Evolutionary conservation across 2,888 invertebrate genomes (phyloP), one percentile per base, ranked within the genome.

Genomic region (Caenorhabditis doughertyi): DNA sequence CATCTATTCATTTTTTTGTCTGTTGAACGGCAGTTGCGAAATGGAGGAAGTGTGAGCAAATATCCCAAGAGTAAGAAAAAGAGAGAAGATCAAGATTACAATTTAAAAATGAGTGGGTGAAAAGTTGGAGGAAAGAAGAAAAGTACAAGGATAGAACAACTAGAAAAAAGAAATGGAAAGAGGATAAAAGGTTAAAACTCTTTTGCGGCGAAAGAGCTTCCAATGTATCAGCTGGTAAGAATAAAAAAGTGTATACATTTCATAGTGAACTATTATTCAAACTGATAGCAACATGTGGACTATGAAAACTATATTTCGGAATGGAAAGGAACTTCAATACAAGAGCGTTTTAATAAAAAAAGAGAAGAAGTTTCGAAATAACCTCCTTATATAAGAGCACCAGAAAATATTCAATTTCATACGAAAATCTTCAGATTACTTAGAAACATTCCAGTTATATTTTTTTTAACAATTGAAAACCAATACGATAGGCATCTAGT

Each of bases 81-180:
- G 44, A 35, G 35, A 47, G 44, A 47, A 47, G 72, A 72, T 72
- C 53, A 44, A 42, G 73, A 73, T 74, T 74, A 74, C 74, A 74
- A 74, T 74, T 27, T 55, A 65, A 73, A 65, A 74, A 64, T 35
- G 39, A 67, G 76, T 64, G 76, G 76, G 67, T 56, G 49, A 60
- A 67, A 76, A 47, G 67, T 64, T 64, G 73, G 62, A 72, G 51
- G 11, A 35, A 27, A 18, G 29, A 21, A 27, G 29, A 55, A 18
- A 27, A 55, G 16, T 0, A 21, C 32, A 58, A 49, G 18, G 44
- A 27, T 13, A 42, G 32, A 58, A 71, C 16, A 32, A n/a, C n/a
- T n/a, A n/a, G 9, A 47, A 42, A 53, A 21, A 23, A 44, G 60
- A 16, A 9, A 23, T 42, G 23, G 49, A 35, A 23, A 27, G 32